These are phyloP conservation scores for Ardeotis arabs DNA, from an alignment of 2,113 vertebrate genomes.

Conservation along the genomic window DNA sequence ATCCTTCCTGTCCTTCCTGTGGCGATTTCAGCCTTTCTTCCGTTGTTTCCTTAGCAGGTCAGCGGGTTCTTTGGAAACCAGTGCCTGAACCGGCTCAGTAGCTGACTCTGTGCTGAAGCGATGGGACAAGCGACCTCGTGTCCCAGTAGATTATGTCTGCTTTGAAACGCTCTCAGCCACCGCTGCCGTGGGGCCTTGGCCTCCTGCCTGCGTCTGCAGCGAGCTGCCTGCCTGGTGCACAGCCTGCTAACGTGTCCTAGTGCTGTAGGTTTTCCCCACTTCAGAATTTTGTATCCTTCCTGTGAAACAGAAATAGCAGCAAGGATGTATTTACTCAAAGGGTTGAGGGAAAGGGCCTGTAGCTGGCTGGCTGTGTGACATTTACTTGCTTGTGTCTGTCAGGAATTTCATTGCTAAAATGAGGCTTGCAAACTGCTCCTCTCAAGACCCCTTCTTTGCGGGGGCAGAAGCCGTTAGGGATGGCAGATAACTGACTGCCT, in stretches of 20 bases:
- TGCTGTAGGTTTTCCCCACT: background rate
- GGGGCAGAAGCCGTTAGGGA: background rate
- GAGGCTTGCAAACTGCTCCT: background rate
- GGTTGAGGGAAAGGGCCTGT: background rate
- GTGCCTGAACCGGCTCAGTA: background rate
- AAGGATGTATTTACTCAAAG: background rate
- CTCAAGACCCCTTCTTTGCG: background rate
- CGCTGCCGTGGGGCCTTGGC: background rate
- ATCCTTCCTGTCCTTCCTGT: background rate
- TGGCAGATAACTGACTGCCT: background rate
- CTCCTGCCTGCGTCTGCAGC: rapidly evolving
- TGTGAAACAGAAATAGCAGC: background rate
- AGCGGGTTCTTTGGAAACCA: background rate
- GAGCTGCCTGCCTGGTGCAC: background rate
- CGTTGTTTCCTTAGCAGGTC: background rate
- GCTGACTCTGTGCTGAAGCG: background rate
- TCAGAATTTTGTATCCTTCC: background rate
- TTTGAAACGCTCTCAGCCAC: background rate
- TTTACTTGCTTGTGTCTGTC: background rate
- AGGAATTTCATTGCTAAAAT: background rate
- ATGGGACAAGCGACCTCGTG: rapidly evolving
- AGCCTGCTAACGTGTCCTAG: background rate
- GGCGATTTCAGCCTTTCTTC: background rate
- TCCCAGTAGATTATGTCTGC: background rate
- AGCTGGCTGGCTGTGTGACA: background rate